A percentile compares a stretch with the other conserved stretches of the same genome.
These are phyloP conservation scores for Elaeidobius kamerunicus DNA, from an alignment of 2,888 invertebrate genomes.

Conservation along the genomic window DNA sequence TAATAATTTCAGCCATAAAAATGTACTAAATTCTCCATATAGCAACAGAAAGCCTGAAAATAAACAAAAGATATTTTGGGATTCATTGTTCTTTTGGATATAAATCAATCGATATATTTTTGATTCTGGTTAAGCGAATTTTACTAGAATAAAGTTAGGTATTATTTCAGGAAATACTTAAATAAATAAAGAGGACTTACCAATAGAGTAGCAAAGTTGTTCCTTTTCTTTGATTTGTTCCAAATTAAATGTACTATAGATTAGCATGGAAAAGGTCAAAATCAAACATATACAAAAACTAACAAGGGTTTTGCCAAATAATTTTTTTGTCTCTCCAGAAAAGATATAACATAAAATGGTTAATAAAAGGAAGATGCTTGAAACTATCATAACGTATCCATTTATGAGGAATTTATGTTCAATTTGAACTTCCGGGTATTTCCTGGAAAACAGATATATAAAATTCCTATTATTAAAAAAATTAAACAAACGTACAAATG, in stretches of 20 bases:
- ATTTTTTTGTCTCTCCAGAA: conserved; percentile 34
- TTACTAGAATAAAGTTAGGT: neutral
- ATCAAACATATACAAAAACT: conserved; percentile 36
- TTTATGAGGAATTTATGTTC: conserved; percentile 34
- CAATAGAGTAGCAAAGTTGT: conserved; percentile 12
- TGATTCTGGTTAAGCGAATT: neutral
- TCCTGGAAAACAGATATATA: conserved; percentile 10
- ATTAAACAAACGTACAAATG: too few relatives aligned
- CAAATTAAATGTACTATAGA: conserved; percentile 30
- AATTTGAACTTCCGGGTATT: conserved; percentile 12
- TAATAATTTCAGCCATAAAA: conserved; percentile 40
- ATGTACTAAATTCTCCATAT: conserved; percentile 34
- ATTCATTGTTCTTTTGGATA: conserved; percentile 4
- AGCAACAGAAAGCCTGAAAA: conserved; percentile 36
- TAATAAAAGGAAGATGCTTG: conserved; percentile 34
- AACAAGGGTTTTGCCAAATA: conserved; percentile 39
- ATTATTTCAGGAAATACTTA: neutral
- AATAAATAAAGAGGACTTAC: conserved; percentile 7
- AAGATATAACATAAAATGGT: conserved; percentile 34
- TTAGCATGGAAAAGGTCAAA: conserved; percentile 29
- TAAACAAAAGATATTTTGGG: conserved; percentile 6
- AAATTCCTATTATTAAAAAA: too few relatives aligned
- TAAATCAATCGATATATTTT: too few relatives aligned
- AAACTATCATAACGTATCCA: conserved; percentile 36
- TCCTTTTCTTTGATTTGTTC: conserved; percentile 12